phyloP scores from a whole-genome alignment of 2,113 vertebrate species.

The Caretta caretta region DNA sequence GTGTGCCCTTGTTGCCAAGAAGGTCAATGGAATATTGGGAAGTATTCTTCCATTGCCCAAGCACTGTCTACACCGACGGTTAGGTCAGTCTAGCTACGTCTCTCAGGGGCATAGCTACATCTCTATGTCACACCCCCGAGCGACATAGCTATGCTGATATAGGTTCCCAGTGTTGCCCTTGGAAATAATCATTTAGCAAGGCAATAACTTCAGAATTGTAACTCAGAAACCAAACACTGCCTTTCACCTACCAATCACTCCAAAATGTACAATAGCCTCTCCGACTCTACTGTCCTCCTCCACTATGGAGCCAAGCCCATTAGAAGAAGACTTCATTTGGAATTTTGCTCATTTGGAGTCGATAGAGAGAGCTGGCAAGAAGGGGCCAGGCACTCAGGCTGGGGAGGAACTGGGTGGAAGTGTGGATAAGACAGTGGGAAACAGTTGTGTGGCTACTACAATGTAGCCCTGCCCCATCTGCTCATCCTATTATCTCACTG shows the following conservation, averaged over 20 bases:
- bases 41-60: background rate
- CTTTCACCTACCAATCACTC: background rate
- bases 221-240: background rate
- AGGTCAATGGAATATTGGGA: no score
- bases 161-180: background rate
- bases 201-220: background rate
- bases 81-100: no score
- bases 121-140: no score
- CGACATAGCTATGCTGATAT: no score
- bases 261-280: background rate
- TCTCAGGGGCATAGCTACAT: no score
- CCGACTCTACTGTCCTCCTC: background rate
- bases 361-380: background rate
- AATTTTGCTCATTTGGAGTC: background rate
- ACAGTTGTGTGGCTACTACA: background rate
- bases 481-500: background rate
- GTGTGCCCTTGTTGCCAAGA: no score
- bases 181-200: conserved; percentile 22
- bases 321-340: background rate
- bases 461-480: background rate
- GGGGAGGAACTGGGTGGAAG: background rate
- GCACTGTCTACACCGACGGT: background rate
- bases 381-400: background rate
- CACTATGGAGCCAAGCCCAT: background rate
- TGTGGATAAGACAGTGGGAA: background rate